Evolutionary conservation across 1,140 invertebrate species (phyloP), one percentile per base, ranked within the genome.

Genomic region (Pogonus chalceus): DNA sequence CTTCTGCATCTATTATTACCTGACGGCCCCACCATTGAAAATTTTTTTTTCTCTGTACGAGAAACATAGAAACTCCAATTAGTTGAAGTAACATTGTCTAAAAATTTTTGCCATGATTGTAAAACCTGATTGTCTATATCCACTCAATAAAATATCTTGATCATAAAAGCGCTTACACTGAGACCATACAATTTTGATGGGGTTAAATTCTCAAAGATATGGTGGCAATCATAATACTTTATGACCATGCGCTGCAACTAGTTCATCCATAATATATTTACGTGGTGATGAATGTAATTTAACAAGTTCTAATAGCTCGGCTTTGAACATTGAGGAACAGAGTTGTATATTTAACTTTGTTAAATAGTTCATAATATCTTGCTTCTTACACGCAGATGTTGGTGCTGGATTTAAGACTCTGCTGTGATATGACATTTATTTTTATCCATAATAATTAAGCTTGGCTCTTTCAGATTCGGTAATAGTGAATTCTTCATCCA

Each of bases 121-220:
- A 31, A 31, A 31, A 4, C 26, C 26, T 31, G 4, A 7, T 31
- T 31, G 26, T 31, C 14, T 31, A 31, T 31, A 31, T 31, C 26
- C 26, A 14, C 26, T 31, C 4, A 31, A 14, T 31, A 31, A 14
- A 31, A 31, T 31, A 31, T 31, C 4, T 31, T 31, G 4, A 31
- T 31, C 26, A 31, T 31, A 31, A 31, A 7, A 31, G 26, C 26
- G 14, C 35, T 16, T 35, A 16, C 26, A 31, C 2, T 64, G 46
- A 14, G 60, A 60, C 68, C 67, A 69, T 23, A 69, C 55, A 2
- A 65, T 31, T 56, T 72, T 66, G 12, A 70, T 70, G 0, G 69
- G 67, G 56, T 71, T 72, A 0, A 69, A 51, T 47, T 71, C 62
- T 43, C 56, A 65, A 53, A n/a, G n/a, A n/a, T 31, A 31, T 31